A percentile compares a stretch with the other conserved stretches of the same genome.
These are phyloP conservation scores for Adoxophyes honmai DNA, from an alignment of 1,140 invertebrate genomes.

Conservation along the genomic window DNA sequence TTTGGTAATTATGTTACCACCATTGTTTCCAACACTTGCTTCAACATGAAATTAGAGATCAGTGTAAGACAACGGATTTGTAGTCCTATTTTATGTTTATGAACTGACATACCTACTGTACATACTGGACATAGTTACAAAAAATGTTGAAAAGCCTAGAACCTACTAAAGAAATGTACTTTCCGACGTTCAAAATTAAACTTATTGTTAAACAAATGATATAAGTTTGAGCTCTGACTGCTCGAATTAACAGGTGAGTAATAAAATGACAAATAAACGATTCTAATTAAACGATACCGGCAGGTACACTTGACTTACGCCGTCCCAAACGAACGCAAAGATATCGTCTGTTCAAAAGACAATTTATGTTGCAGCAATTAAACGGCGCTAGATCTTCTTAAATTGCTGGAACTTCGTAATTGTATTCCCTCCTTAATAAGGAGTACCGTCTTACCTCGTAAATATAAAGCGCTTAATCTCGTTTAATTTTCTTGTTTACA, in stretches of 20 bases:
- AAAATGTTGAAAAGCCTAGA: no score
- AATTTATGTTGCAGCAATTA: slow-evolving; percentile 48
- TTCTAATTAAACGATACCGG: background rate
- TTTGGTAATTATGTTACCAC: slow-evolving; percentile 10
- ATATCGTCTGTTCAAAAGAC: slow-evolving; percentile 47
- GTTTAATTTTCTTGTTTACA: slow-evolving; percentile 47
- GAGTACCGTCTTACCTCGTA: slow-evolving; percentile 45
- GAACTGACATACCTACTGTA: no score
- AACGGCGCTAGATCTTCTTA: slow-evolving; percentile 44
- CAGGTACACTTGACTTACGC: slow-evolving; percentile 14
- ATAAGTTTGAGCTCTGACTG: background rate
- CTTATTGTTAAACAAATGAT: no score
- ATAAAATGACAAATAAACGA: background rate
- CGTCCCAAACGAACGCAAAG: slow-evolving; percentile 25
- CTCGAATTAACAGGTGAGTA: background rate
- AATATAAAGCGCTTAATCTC: slow-evolving; percentile 47
- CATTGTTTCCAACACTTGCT: background rate
- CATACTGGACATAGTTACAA: no score
- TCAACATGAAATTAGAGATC: no score
- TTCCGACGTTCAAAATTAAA: no score
- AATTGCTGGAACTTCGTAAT: slow-evolving; percentile 47
- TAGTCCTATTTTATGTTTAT: no score
- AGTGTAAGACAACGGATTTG: no score
- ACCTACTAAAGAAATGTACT: no score
- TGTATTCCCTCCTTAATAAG: slow-evolving; percentile 46